Conservation (phyloP, 2,888 invertebrate genomes). For the Nineta flava region DNA sequence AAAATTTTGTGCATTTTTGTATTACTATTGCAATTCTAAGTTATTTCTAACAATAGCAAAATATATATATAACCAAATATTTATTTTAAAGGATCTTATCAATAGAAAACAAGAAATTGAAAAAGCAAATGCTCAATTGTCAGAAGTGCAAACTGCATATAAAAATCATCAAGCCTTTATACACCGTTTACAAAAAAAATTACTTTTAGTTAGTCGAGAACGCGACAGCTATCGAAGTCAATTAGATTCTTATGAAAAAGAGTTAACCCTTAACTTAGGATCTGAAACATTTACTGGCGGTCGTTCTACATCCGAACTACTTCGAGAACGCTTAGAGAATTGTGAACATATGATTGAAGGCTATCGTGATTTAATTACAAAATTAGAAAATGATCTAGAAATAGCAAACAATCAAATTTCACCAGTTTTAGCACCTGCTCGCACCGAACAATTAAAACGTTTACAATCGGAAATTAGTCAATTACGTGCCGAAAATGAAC, state of each 20-base stretch:
- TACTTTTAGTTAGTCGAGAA: conserved; percentile 49
- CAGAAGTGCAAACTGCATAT: conserved; percentile 40
- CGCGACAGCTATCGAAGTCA: conserved; percentile 68
- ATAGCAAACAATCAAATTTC: conserved; percentile 21
- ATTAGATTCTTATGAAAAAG: conserved; percentile 68
- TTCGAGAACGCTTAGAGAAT: conserved; percentile 49
- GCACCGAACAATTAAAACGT: conserved; percentile 36
- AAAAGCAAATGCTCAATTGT: conserved; percentile 42
- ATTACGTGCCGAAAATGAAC: conserved; percentile 32
- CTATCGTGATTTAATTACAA: conserved; percentile 54
- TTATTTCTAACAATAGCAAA: too few relatives aligned
- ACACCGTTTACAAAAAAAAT: conserved; percentile 54
- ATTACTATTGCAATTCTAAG: too few relatives aligned
- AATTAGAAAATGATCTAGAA: conserved; percentile 45
- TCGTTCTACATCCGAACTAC: conserved; percentile 23
- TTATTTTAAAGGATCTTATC: conserved; percentile 34
- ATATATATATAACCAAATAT: too few relatives aligned
- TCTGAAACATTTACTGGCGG: conserved; percentile 14
- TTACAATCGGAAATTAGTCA: conserved; percentile 43
- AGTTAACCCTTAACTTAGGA: conserved; percentile 40
- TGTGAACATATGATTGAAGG: conserved; percentile 57
- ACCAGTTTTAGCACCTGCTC: conserved; percentile 20
- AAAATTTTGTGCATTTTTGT: too few relatives aligned
- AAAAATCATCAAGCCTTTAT: conserved; percentile 55
- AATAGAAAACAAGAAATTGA: conserved; percentile 40